Base-by-base conservation (phyloP, 2,113 vertebrate species). In the Syngnathus floridae region DNA sequence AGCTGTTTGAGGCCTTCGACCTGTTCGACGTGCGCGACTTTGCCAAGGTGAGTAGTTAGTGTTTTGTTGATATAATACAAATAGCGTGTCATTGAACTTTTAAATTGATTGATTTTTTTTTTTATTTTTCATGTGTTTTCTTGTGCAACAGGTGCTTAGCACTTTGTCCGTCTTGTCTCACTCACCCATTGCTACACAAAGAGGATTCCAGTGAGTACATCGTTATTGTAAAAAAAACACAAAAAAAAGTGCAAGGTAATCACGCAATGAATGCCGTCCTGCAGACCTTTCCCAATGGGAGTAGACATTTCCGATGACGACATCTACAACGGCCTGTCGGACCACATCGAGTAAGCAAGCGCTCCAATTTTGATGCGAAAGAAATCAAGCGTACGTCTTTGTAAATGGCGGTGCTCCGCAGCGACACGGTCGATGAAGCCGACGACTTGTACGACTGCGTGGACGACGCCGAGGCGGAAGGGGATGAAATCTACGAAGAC, bases 21-120 rank as follows among this genome's bases (percentile, higher is more conserved):
- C 92, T 98, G 66, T 98, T 98, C 0, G 96, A 98, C 0, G 94
- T 98, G 21, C 91, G 93, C 52, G 94, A 98, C 72, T 98, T 98
- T 0, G 96, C 84, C 63, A 98, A 97, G 95, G 96, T 98, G 68
- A 8, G 46, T 19, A 7, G 43, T 3, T 31, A 0, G 26, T 31
- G 26, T 31, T 31, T 31, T 31, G 26, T 31, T 31, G 26, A 31
- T 3, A 31, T 31, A 31, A 31, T 31, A 3, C 26, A 31, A 31
- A 31, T 31, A 31, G 26, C 26, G 26, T 31, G 3, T 31, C 26
- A 31, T 3, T 31, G 26, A 3, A 31, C 26, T 31, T 31, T 31
- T 3, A 3, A 31, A 31, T 13, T 48, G 9, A 21, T 52, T 21
- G 1, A 52, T 22, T 22, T 22, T n/a, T 10, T 52, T n/a, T 11